These are phyloP conservation scores for Eugnorisma glareosa DNA, from an alignment of 2,888 invertebrate species.

Conservation along the genomic window DNA sequence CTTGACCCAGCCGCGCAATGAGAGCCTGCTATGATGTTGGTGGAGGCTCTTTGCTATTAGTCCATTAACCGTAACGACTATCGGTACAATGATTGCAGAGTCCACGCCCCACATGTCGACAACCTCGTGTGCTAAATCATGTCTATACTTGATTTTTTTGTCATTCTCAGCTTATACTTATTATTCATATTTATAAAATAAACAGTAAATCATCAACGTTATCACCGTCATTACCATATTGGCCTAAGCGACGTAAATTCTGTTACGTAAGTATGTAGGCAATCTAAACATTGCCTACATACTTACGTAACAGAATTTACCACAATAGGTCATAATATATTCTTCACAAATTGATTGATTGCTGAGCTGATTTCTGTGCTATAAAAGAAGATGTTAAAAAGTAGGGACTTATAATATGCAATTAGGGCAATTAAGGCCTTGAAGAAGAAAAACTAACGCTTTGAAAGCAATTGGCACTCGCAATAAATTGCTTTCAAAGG, in stretches of 20 bases:
- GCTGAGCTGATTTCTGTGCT: background rate
- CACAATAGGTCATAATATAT: background rate
- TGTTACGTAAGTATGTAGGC: too few relatives aligned
- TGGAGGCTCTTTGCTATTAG: background rate
- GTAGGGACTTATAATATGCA: too few relatives aligned
- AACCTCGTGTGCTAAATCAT: background rate
- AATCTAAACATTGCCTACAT: background rate
- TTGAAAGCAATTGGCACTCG: too few relatives aligned
- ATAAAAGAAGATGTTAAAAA: background rate
- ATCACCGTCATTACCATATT: background rate
- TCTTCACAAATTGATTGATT: background rate
- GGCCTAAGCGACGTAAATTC: background rate
- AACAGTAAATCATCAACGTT: background rate
- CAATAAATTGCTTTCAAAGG: too few relatives aligned
- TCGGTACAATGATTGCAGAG: background rate
- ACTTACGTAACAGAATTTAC: background rate
- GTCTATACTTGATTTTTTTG: background rate
- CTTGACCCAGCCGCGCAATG: background rate
- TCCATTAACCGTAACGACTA: background rate
- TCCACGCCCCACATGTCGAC: background rate
- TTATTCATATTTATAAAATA: constrained; percentile 13
- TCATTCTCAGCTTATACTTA: background rate
- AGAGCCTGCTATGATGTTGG: background rate
- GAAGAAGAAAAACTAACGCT: too few relatives aligned
- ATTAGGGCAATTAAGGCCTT: too few relatives aligned